Evolutionary conservation across 2,888 invertebrate genomes (phyloP), one percentile per base, ranked within the genome.

Genomic region (Miltochrista miniata): DNA sequence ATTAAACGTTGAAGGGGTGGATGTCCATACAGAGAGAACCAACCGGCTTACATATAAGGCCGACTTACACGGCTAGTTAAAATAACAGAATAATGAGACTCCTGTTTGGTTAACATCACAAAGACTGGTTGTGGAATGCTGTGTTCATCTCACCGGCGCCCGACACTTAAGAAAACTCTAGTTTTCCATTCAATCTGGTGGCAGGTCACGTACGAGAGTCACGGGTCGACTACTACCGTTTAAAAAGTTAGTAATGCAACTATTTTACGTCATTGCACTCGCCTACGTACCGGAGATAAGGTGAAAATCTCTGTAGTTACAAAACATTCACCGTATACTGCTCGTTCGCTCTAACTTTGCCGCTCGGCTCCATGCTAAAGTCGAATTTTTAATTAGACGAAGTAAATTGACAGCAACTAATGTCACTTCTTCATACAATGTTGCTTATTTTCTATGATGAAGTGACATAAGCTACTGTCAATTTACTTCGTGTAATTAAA

Each of bases 41-140:
- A 54, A 50, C 54, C 54, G 62, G 64, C 60, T 56, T 55, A 67
- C 59, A 10, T 52, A 59, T 36, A 59, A 52, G 53, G 47, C 53
- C 54, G 37, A 45, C 34, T 39, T 30, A 30, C 46, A 83, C 79
- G 87, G 75, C 77, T 85, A 81, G 83, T 90, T 90, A 89, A 90
- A 89, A 89, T 90, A 87, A 82, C 87, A 83, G 85, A 83, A 87
- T 88, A 88, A 85, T 84, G 83, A 85, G 77, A 68, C 74, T 74
- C 71, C 73, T 86, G 84, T 87, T 87, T 87, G 83, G 81, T 89
- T 90, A 84, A 81, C 88, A 87, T 87, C 84, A 90, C 90, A 90
- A 89, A 83, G 84, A 76, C 72, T 72, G 64, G 71, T 69, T 59
- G 63, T 60, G 85, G 88, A 87, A 88, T 88, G 87, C 72, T 64